Conservation (phyloP, 1,140 invertebrate species). For the Halyomorpha halys region DNA sequence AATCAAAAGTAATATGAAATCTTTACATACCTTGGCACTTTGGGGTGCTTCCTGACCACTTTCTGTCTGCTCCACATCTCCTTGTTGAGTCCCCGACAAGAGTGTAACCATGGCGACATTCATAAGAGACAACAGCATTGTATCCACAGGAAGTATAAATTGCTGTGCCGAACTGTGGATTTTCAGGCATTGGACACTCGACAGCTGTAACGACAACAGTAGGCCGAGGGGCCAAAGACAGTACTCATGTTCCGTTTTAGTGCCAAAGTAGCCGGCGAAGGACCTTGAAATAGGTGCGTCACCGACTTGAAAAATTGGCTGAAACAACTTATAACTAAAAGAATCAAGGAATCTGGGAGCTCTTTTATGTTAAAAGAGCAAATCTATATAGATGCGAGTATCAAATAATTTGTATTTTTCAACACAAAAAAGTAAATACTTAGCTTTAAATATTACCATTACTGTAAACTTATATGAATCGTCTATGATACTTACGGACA, state of each 20-base stretch:
- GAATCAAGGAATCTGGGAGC: too few species aligned
- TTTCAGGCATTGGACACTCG: constrained; percentile 74
- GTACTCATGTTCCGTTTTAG: neutral
- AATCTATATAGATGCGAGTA: too few species aligned
- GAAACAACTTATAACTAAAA: too few species aligned
- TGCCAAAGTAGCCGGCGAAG: too few species aligned
- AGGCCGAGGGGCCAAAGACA: constrained; percentile 15
- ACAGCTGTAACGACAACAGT: constrained; percentile 70
- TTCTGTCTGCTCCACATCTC: constrained; percentile 78
- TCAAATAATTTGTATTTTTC: too few species aligned
- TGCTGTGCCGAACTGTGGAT: constrained; percentile 81
- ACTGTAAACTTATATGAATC: neutral
- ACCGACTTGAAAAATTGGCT: too few species aligned
- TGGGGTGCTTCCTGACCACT: constrained; percentile 80
- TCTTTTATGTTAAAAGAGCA: too few species aligned
- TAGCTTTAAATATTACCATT: too few species aligned
- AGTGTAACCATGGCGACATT: constrained; percentile 83
- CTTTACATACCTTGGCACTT: constrained; percentile 63
- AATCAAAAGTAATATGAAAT: too few species aligned
- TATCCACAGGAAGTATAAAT: constrained; percentile 87
- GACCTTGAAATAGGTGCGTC: too few species aligned
- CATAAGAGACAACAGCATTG: constrained; percentile 85
- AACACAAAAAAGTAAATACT: too few species aligned
- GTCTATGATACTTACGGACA: constrained; percentile 50
- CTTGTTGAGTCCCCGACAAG: constrained; percentile 78